Conservation (phyloP, 2,797 vertebrate genomes). For the Onychomys arenicola region DNA sequence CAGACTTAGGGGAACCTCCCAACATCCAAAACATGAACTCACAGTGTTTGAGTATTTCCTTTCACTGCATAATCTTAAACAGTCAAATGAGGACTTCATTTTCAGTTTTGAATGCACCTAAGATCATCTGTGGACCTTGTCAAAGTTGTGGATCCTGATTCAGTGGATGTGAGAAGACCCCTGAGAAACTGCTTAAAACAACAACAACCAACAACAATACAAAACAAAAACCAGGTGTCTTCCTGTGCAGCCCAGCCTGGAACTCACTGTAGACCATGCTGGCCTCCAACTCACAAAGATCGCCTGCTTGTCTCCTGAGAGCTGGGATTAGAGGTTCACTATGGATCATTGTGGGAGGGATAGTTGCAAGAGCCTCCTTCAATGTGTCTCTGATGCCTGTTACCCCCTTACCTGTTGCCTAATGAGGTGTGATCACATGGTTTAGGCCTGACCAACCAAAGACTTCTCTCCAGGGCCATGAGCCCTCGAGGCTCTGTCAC, state of each 20-base stretch:
- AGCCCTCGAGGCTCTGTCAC: too few relatives aligned
- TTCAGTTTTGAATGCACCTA: conserved; percentile 23
- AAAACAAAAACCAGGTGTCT: not conserved
- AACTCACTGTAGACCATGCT: not conserved
- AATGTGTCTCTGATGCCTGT: not conserved
- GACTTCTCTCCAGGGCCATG: too few relatives aligned
- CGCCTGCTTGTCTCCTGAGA: not conserved
- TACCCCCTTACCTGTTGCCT: not conserved
- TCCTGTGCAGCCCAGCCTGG: too few relatives aligned
- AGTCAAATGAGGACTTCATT: conserved; percentile 23
- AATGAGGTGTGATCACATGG: too few relatives aligned
- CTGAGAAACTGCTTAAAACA: not conserved
- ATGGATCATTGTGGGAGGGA: not conserved
- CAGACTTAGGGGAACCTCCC: not conserved
- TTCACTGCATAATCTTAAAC: not conserved
- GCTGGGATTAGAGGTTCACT: not conserved
- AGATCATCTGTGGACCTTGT: conserved; percentile 15
- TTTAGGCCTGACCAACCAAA: too few relatives aligned
- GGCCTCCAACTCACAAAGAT: not conserved
- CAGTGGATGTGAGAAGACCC: not conserved
- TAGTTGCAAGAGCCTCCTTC: not conserved
- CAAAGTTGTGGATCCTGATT: not conserved
- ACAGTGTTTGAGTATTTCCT: not conserved
- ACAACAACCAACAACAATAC: not conserved
- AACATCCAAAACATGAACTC: not conserved